Conservation (phyloP, 1,140 invertebrate genomes). For the Drosophila takahashii region DNA sequence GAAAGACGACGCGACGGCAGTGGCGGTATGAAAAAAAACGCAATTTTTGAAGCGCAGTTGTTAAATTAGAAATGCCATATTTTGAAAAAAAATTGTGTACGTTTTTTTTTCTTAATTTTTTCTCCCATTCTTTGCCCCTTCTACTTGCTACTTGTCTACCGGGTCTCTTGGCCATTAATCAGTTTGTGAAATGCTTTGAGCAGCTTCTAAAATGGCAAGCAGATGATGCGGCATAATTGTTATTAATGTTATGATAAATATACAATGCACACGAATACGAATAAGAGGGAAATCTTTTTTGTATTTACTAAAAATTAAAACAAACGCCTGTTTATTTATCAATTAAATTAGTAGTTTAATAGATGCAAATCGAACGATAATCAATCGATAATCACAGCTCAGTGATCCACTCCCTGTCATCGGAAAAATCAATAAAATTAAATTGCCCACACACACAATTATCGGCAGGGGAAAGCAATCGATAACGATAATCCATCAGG, state of each 20-base stretch:
- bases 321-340: neutral
- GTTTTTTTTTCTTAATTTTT: constrained; percentile 13
- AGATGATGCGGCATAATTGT: constrained; percentile 48
- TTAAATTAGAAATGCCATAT: constrained; percentile 77
- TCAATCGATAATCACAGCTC: constrained; percentile 22
- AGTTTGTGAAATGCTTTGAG: constrained; percentile 42
- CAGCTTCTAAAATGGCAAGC: constrained; percentile 19
- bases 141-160: constrained; percentile 28
- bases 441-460: constrained; percentile 41
- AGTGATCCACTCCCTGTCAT: constrained; percentile 6
- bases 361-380: constrained; percentile 9
- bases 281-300: neutral
- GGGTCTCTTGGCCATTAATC: constrained; percentile 43
- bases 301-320: neutral
- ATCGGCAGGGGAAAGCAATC: constrained; percentile 40
- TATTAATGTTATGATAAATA: constrained; percentile 24
- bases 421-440: constrained; percentile 53
- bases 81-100: constrained; percentile 47
- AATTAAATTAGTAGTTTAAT: constrained; percentile 15
- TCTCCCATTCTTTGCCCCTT: constrained; percentile 8
- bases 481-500: constrained; percentile 45
- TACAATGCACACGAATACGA: constrained; percentile 2
- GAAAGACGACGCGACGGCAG: constrained; percentile 19
- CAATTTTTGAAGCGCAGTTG: constrained; percentile 78
- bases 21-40: constrained; percentile 40